Conservation (phyloP, 2,888 invertebrate species). For the Capitulum mitella region DNA sequence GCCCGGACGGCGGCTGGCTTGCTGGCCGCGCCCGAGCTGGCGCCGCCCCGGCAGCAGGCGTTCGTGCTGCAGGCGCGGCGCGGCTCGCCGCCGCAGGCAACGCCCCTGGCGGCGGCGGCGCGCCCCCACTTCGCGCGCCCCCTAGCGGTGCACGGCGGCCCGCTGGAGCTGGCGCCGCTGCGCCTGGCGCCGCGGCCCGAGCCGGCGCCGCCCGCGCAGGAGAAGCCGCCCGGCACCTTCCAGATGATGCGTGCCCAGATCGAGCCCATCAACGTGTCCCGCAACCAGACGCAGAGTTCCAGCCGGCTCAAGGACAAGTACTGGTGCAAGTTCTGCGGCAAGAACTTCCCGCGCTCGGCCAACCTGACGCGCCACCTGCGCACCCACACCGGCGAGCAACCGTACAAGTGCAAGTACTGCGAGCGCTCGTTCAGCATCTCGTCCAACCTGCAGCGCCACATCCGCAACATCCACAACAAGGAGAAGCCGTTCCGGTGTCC, state of each 20-base stretch:
- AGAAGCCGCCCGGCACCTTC: conserved; percentile 22
- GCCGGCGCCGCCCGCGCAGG: conserved; percentile 15
- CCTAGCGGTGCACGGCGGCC: conserved; percentile 14
- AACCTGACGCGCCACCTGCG: conserved; percentile 92
- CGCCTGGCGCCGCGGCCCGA: conserved; percentile 27
- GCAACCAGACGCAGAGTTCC: background rate
- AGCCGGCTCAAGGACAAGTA: conserved; percentile 50
- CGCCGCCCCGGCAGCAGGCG: conserved; percentile 7
- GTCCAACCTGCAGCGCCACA: conserved; percentile 94
- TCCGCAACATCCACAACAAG: conserved; percentile 98
- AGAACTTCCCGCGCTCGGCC: conserved; percentile 91
- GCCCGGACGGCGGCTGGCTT: background rate
- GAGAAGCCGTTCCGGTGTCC: conserved; percentile 96
- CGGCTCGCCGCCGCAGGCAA: background rate
- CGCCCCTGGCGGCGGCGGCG: background rate
- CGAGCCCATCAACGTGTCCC: background rate
- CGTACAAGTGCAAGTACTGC: conserved; percentile 97
- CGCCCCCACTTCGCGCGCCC: conserved; percentile 29
- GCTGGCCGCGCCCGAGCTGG: background rate
- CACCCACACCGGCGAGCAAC: conserved; percentile 97
- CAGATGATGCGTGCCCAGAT: conserved; percentile 20
- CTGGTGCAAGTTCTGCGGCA: conserved; percentile 95
- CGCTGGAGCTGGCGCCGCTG: conserved; percentile 28
- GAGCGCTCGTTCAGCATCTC: conserved; percentile 98
- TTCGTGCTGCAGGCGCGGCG: background rate